These are phyloP conservation scores for Campodea augens DNA, from an alignment of 1,140 invertebrate genomes.

Conservation along the genomic window DNA sequence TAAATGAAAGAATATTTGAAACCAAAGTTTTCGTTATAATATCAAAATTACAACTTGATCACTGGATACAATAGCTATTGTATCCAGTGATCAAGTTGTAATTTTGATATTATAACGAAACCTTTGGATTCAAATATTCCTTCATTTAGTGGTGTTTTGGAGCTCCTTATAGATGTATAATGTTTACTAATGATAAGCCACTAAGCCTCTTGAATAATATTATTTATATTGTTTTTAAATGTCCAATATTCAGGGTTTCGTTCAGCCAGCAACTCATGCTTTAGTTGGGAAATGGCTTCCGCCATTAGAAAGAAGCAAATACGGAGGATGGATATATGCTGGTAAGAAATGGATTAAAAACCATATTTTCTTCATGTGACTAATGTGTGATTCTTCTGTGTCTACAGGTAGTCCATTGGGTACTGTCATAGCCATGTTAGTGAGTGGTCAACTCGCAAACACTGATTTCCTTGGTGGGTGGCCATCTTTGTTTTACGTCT, in stretches of 20 bases:
- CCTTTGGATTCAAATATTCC: no score
- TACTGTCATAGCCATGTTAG: constrained; percentile 16
- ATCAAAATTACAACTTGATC: no score
- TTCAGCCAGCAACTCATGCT: constrained; percentile 56
- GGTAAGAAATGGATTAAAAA: constrained; percentile 1
- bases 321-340: constrained; percentile 15
- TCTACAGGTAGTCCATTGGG: constrained; percentile 15
- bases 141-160: no score
- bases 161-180: no score
- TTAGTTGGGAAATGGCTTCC: constrained; percentile 63
- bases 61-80: no score
- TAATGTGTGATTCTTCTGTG: neutral
- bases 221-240: neutral
- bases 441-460: constrained; percentile 15
- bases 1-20: no score
- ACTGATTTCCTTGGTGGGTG: constrained; percentile 15
- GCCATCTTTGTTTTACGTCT: constrained; percentile 19
- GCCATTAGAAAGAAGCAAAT: constrained; percentile 35
- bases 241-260: constrained; percentile 39
- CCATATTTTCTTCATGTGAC: neutral
- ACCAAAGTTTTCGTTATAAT: no score
- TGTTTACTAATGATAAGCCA: no score
- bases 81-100: no score
- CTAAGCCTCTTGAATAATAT: no score
- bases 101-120: no score